Evolutionary conservation across 2,888 invertebrate genomes (phyloP).

Genomic region (Nipponacmea schrenckii): DNA sequence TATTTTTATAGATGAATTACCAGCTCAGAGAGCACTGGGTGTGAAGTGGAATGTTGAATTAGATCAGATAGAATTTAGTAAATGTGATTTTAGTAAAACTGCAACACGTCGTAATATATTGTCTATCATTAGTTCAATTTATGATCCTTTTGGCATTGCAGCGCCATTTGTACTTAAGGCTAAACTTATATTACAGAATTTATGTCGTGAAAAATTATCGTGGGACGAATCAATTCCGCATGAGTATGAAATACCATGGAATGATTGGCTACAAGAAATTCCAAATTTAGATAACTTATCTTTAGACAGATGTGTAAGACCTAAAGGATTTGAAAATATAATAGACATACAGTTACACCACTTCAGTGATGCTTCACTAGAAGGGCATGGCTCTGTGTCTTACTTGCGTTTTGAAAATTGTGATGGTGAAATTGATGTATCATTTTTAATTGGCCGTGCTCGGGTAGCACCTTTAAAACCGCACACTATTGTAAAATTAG

Average conservation of each 20-base stretch:
- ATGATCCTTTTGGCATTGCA: constrained; percentile 15
- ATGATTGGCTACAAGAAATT: constrained; percentile 5
- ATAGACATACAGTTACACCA: constrained; percentile 11
- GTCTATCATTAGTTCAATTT: constrained; percentile 5
- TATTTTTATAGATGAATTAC: constrained; percentile 3
- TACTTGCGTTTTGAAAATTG: neutral
- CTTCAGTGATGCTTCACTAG: neutral
- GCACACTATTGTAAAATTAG: constrained; percentile 11
- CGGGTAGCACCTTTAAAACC: constrained; percentile 13
- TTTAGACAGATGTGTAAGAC: constrained; percentile 1
- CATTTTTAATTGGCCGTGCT: constrained; percentile 12
- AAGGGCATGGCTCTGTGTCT: constrained; percentile 4
- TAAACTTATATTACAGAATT: too few species aligned
- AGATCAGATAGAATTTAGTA: constrained; percentile 10
- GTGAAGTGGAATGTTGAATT: constrained; percentile 15
- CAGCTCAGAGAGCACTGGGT: too few species aligned
- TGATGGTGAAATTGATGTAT: neutral
- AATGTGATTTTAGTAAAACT: neutral
- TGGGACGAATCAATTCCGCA: too few species aligned
- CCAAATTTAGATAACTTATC: neutral
- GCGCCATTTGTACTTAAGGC: constrained; percentile 10
- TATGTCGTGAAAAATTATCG: too few species aligned
- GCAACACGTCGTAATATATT: constrained; percentile 9
- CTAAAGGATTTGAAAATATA: too few species aligned
- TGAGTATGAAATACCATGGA: neutral